Evolutionary conservation across 2,797 vertebrate species (phyloP).

Genomic region (Parauchenoglanis punctatus): DNA sequence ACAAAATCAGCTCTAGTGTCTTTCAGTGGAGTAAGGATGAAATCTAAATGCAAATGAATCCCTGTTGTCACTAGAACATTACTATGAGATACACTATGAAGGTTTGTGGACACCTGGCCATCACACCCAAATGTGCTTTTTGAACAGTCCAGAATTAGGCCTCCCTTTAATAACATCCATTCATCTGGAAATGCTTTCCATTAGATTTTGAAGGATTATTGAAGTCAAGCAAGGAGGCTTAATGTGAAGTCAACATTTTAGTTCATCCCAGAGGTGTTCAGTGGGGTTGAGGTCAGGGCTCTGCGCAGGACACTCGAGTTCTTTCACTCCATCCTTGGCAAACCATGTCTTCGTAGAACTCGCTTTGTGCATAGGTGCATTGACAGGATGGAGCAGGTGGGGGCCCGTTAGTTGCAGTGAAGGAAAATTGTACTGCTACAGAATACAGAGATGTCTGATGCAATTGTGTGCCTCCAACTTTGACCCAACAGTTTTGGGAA

Average conservation of each 20-base stretch:
- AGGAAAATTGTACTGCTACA: not conserved
- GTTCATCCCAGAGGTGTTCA: not conserved
- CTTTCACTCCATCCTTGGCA: not conserved
- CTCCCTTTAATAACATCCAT: not conserved
- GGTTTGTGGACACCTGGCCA: not conserved
- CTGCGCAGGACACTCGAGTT: not conserved
- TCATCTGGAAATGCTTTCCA: not conserved
- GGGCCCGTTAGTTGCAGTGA: not conserved
- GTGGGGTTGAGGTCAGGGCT: not conserved
- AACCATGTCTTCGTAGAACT: not conserved
- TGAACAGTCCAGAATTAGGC: not conserved
- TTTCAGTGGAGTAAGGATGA: not conserved
- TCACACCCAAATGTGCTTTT: not conserved
- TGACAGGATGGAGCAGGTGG: not conserved
- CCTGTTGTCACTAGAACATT: not conserved
- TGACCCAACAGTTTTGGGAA: not conserved
- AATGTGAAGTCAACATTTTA: not conserved
- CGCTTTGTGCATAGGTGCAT: not conserved
- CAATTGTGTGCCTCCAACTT: not conserved
- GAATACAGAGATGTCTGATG: not conserved
- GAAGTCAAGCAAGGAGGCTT: not conserved
- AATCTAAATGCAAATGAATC: not conserved
- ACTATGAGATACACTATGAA: not conserved
- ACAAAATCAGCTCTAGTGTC: not conserved
- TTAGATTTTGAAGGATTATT: not conserved